These are phyloP conservation scores for Charanyca ferruginea DNA, from an alignment of 2,888 invertebrate species.

Conservation along the genomic window DNA sequence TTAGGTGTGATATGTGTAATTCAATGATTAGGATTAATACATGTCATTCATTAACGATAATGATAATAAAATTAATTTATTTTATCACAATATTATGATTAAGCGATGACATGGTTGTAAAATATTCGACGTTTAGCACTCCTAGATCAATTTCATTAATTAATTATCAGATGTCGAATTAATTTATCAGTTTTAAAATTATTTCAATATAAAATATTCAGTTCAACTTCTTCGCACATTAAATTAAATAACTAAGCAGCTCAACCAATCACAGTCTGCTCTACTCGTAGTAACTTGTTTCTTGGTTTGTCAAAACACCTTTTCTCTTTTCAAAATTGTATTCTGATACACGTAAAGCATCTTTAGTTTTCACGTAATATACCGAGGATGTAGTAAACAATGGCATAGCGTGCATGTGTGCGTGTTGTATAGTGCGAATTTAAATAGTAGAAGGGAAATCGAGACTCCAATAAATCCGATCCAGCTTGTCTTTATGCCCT, in stretches of 20 bases:
- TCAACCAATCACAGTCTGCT: too few species aligned
- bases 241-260: conserved; percentile 11
- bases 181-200: conserved; percentile 21
- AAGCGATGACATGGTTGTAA: conserved; percentile 9
- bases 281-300: too few species aligned
- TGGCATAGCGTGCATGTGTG: neutral
- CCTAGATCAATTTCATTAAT: conserved; percentile 24
- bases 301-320: neutral
- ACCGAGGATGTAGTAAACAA: neutral
- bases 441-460: too few species aligned
- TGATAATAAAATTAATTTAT: conserved; percentile 32
- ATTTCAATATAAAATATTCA: conserved; percentile 1
- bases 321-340: too few species aligned
- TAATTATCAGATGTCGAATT: neutral
- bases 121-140: conserved; percentile 18
- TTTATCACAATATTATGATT: conserved; percentile 26
- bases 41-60: conserved; percentile 27
- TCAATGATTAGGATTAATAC: conserved; percentile 30
- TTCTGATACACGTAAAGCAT: too few species aligned
- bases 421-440: too few species aligned
- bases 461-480: too few species aligned
- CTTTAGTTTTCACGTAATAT: too few species aligned
- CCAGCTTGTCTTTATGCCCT: too few species aligned
- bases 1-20: conserved; percentile 16
- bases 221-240: conserved; percentile 22